These are phyloP conservation scores for Aphaenogaster rudis DNA, from an alignment of 1,140 invertebrate genomes.

Conservation along the genomic window DNA sequence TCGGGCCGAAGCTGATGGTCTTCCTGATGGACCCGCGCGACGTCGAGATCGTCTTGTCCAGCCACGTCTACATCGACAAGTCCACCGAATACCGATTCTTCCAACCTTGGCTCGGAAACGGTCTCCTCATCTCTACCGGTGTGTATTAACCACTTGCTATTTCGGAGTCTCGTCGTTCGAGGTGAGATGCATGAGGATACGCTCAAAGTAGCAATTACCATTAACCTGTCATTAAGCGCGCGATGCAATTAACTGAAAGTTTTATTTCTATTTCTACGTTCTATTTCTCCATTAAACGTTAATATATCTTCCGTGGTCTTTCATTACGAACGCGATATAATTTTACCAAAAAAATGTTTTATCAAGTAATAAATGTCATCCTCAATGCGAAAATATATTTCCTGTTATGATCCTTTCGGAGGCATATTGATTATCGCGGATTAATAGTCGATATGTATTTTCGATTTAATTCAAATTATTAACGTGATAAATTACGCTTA, in stretches of 20 bases:
- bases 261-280: not conserved
- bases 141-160: conserved; percentile 69
- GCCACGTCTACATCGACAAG: conserved; percentile 92
- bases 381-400: not conserved
- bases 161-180: not conserved
- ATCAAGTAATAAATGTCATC: not conserved
- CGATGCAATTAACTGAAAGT: not conserved
- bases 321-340: not conserved
- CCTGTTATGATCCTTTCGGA: not conserved
- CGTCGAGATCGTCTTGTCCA: conserved; percentile 91
- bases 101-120: conserved; percentile 92
- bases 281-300: not conserved
- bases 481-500: too few relatives aligned
- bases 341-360: not conserved
- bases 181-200: not conserved
- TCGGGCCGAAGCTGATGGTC: conserved; percentile 91
- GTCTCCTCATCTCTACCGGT: conserved; percentile 92
- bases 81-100: conserved; percentile 91
- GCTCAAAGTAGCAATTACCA: not conserved
- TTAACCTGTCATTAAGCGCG: not conserved
- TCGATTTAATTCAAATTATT: not conserved
- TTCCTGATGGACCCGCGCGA: conserved; percentile 92
- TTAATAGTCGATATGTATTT: not conserved
- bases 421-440: not conserved
- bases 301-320: not conserved